Conservation (phyloP, 2,113 vertebrate species). For the Pyxicephalus adspersus region DNA sequence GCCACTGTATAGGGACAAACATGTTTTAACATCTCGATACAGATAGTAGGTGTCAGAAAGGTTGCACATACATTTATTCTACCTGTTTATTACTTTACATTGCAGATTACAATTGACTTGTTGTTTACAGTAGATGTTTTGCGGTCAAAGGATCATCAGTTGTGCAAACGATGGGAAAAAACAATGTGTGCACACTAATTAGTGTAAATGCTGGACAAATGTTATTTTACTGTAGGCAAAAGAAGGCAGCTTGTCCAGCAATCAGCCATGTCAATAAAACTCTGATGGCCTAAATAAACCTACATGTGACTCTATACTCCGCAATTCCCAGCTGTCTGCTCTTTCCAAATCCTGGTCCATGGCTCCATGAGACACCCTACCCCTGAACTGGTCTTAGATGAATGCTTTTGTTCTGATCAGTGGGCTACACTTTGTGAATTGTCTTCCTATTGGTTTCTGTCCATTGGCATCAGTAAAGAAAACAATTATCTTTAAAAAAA, state of each 20-base stretch:
- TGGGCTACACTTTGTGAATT: background rate
- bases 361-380: background rate
- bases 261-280: background rate
- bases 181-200: background rate
- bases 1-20: background rate
- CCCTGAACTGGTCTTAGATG: too few species aligned
- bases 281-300: background rate
- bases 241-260: conserved; percentile 3
- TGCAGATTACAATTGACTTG: background rate
- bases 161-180: conserved; percentile 8
- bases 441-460: background rate
- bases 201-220: background rate
- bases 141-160: background rate
- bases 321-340: background rate
- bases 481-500: background rate
- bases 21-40: background rate
- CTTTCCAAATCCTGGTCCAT: background rate
- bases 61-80: background rate
- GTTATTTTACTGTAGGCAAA: conserved; percentile 13
- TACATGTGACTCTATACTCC: background rate
- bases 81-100: background rate
- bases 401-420: background rate
- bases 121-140: background rate
- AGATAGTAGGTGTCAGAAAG: background rate
- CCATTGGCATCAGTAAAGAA: background rate